Conservation (phyloP, 2,797 vertebrate species). For the Falco concolor region DNA sequence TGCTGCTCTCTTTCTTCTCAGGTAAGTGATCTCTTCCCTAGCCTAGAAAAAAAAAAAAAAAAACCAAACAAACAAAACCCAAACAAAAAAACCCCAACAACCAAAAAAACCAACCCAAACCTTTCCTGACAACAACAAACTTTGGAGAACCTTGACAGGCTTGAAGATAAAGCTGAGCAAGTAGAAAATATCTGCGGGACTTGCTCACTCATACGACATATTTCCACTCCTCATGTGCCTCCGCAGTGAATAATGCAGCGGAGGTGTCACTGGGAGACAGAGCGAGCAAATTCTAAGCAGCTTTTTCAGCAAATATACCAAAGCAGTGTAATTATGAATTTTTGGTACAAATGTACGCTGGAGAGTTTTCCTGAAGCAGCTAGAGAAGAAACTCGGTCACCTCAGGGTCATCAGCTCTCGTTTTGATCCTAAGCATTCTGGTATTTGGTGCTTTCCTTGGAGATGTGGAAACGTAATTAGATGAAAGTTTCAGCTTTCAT, state of each 20-base stretch:
- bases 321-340: not conserved
- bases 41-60: not conserved
- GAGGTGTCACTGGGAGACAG: conserved; percentile 18
- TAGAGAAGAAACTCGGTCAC: conserved; percentile 20
- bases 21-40: conserved; percentile 65
- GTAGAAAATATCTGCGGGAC: not conserved
- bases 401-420: conserved; percentile 35
- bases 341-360: not conserved
- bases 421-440: conserved; percentile 39
- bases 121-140: not conserved
- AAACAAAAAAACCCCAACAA: not conserved
- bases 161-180: conserved; percentile 33
- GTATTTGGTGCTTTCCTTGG: conserved; percentile 23
- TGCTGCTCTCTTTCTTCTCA: conserved; percentile 67
- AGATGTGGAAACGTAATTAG: conserved; percentile 32
- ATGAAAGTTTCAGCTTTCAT: conserved; percentile 38
- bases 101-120: not conserved
- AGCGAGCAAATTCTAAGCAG: not conserved
- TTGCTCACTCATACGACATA: not conserved
- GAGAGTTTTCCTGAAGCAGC: conserved; percentile 32
- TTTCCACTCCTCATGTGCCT: not conserved
- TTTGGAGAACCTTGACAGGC: not conserved
- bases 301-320: conserved; percentile 14
- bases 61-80: not conserved
- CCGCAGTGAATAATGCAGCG: not conserved